Evolutionary conservation across 2,797 vertebrate species (phyloP).

Genomic region (Parotocinclus haroldoi): DNA sequence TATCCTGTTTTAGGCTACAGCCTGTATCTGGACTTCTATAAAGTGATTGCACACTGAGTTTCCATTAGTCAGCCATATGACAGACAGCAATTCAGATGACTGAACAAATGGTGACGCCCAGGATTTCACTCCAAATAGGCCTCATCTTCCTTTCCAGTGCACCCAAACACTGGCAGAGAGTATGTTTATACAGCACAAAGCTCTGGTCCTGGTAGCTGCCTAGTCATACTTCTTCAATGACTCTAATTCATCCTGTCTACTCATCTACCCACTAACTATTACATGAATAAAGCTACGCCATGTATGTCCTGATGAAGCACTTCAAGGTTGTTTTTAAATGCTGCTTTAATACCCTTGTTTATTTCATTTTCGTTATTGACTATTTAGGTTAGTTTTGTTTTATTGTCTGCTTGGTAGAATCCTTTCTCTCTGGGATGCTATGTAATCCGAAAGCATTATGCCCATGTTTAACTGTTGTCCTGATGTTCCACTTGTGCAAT

Average conservation of each 20-base stretch:
- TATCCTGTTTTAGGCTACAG: background rate
- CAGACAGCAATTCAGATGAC: conserved; percentile 56
- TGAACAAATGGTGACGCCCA: conserved; percentile 55
- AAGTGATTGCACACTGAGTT: conserved; percentile 1
- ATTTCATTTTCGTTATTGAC: too few species aligned
- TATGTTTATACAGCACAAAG: conserved; percentile 67
- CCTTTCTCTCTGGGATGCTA: too few species aligned
- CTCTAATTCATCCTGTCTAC: conserved; percentile 46
- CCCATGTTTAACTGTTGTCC: too few species aligned
- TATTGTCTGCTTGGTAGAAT: too few species aligned
- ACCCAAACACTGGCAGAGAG: conserved; percentile 59
- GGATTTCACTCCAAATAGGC: conserved; percentile 52
- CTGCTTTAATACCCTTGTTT: too few species aligned
- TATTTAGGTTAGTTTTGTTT: too few species aligned
- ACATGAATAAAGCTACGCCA: background rate
- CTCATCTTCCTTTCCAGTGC: conserved; percentile 48
- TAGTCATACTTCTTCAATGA: conserved; percentile 58
- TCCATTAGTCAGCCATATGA: conserved; percentile 42
- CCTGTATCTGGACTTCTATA: background rate
- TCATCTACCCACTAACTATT: conserved; percentile 12
- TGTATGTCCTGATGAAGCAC: background rate
- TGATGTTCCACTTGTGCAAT: too few species aligned
- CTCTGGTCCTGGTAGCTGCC: conserved; percentile 59
- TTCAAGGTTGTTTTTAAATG: too few species aligned
- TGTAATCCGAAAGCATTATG: too few species aligned